Evolutionary conservation across 23 tunicate genomes (phyloP).

Genomic region (Corella eumyota): DNA sequence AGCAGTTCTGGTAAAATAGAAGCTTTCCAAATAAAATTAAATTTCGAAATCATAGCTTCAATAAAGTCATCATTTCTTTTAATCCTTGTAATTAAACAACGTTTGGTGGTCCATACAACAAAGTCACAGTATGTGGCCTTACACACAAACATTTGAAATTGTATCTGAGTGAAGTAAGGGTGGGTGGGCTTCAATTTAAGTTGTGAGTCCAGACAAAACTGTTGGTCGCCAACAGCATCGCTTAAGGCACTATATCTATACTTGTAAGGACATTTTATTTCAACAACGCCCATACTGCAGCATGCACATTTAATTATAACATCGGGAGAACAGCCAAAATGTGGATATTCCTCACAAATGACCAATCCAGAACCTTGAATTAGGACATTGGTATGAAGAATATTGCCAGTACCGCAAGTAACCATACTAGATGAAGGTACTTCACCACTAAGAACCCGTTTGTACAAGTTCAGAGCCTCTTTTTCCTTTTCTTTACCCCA

Average conservation of each 20-base stretch:
- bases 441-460: no score
- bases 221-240: not conserved
- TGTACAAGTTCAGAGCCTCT: no score
- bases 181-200: not conserved
- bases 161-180: not conserved
- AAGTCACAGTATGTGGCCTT: not conserved
- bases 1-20: not conserved
- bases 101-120: not conserved
- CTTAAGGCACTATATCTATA: not conserved
- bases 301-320: not conserved
- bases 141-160: not conserved
- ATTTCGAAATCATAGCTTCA: not conserved
- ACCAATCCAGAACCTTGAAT: no score
- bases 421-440: no score
- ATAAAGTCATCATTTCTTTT: not conserved
- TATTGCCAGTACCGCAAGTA: no score
- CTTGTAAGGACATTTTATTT: conserved; percentile 3
- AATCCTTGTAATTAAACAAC: not conserved
- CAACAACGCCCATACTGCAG: not conserved
- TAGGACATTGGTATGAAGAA: no score
- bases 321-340: not conserved
- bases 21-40: not conserved
- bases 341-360: no score
- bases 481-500: not conserved
- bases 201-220: not conserved